Base-by-base conservation (phyloP, 2,888 invertebrate species). In the Platycheirus rosarum region DNA sequence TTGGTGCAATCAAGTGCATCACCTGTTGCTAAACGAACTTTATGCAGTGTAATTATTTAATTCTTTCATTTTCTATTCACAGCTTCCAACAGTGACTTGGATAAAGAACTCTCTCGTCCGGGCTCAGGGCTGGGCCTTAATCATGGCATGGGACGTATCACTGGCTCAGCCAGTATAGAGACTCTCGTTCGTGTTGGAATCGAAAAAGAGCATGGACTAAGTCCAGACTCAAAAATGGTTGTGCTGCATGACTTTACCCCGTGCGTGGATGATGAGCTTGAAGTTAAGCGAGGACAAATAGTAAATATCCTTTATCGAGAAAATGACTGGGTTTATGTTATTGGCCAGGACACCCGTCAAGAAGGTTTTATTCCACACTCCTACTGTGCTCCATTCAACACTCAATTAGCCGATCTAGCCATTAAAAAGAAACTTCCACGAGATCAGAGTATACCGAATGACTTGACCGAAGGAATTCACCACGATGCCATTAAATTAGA, bases 291-390 rank as follows among this genome's bases (percentile, higher is more conserved):
- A 62, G 98, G 98, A 62, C 97, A 96, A 93, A 94, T 97, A 88
- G 97, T 98, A n/a, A 97, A 97, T 91, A 95, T 98, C 80, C 91
- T 98, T 82, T 98, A 98, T 90, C 93, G 97, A 85, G 98, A 98
- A 90, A 97, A 98, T 88, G 98, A 98, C 91, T 98, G 98, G 98
- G 97, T 97, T 7, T 98, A 98, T 91, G 97, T 98, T 0, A 97
- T 98, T 88, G 95, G 96, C 2, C 95, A 96, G 51, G 97, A 97
- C 86, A 95, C 96, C 14, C 92, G 97, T 62, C 94, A 96, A 88
- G 97, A 98, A 90, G 98, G 98, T 0, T 98, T 98, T 88, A 97
- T 98, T 86, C 98, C 98, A 0, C 96, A 97, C 89, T 97, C 97
- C 0, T 98, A 97, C 89, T 97, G 97, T 88, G 96, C 97, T 0